Evolutionary conservation across 1,140 invertebrate species (phyloP), one percentile per base, ranked within the genome.

Genomic region (Neelides sp.): DNA sequence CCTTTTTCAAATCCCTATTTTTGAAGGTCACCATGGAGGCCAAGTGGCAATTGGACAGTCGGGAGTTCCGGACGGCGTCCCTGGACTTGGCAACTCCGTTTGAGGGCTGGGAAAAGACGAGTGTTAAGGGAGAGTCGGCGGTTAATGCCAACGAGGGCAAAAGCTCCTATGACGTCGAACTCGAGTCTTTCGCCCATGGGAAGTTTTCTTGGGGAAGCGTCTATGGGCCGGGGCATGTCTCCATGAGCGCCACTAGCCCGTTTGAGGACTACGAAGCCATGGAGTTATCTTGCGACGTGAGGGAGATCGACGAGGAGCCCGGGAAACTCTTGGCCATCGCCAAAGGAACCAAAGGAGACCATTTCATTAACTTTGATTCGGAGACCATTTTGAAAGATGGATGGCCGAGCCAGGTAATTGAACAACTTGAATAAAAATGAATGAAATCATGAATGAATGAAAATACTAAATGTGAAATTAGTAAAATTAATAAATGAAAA

Each of bases 341-440:
- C 22, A 52, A 37, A 26, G 27, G 10, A 39, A 51, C 39, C n/a
- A 36, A 50, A 4, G 28, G 36, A 23, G 55, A 57, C 24, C 8
- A 53, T 22, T 36, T 51, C 7, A 50, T 61, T 34, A 53, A 61
- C n/a, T 28, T 61, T 4, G 55, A 50, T 5, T 52, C 59, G 24
- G n/a, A 17, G 10, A n/a, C n/a, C n/a, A 43, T 57, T 26, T 27
- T 17, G 8, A 27, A 50, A 22, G 32, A 52, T 30, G 44, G 44
- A 23, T 57, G 53, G 50, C 59, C 59, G 1, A 42, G 52, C 2
- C 17, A 55, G 28, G 58, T 60, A 49, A 46, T 44, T n/a, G n/a
- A n/a, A n/a, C n/a, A n/a, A n/a, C n/a, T n/a, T n/a, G n/a, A n/a
- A n/a, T n/a, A n/a, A n/a, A n/a, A n/a, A n/a, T n/a, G n/a, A n/a